Evolutionary conservation across 2,113 vertebrate genomes (phyloP).

Genomic region (Colius striatus): DNA sequence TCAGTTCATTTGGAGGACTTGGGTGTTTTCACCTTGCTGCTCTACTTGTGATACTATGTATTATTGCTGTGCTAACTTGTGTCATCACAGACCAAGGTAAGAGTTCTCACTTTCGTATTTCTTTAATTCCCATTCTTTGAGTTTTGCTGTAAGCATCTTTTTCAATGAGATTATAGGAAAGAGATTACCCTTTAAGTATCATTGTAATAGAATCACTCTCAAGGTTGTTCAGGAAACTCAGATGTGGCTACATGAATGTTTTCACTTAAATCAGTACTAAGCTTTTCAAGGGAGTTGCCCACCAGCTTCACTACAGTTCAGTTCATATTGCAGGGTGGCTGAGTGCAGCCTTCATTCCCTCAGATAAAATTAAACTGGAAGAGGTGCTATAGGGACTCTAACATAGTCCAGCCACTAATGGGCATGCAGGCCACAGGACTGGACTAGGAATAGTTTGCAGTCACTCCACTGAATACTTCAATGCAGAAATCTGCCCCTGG

Average conservation of each 20-base stretch:
- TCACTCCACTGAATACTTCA: background rate
- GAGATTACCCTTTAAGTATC: background rate
- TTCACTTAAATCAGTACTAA: background rate
- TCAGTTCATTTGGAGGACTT: background rate
- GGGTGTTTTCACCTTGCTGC: background rate
- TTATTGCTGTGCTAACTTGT: background rate
- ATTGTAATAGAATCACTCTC: background rate
- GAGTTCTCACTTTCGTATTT: background rate
- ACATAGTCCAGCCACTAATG: background rate
- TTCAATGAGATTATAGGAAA: background rate
- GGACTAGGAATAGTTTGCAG: background rate
- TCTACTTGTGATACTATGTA: background rate
- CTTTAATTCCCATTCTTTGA: background rate
- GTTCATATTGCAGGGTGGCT: background rate
- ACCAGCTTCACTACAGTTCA: accelerated
- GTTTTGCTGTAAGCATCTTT: background rate
- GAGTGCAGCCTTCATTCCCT: background rate
- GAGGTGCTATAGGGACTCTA: background rate
- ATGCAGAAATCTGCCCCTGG: background rate
- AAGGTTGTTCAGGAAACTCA: background rate
- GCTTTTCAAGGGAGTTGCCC: background rate
- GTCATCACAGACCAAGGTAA: slow-evolving; percentile 20
- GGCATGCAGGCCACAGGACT: background rate
- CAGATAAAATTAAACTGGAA: background rate
- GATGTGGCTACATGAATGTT: background rate